Evolutionary conservation across 2,888 invertebrate species (phyloP).

Genomic region (Lepas anatifera): DNA sequence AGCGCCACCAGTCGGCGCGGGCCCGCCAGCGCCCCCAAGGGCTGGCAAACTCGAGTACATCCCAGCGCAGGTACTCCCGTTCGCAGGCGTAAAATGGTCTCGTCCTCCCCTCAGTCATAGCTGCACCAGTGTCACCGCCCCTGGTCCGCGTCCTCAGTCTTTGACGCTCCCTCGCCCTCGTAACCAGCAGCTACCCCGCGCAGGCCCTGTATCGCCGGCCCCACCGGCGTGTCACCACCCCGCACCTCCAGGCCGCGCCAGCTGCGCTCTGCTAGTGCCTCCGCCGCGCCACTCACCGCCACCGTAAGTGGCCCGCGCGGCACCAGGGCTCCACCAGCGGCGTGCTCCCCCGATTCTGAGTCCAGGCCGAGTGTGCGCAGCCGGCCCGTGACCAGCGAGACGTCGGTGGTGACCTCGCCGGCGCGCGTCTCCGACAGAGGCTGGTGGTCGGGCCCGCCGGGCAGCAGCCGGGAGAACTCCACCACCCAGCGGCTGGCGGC

Average conservation of each 20-base stretch:
- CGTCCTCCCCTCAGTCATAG: no score
- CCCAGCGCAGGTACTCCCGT: no score
- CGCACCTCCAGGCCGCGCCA: constrained; percentile 82
- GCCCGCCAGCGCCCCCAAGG: no score
- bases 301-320: not conserved
- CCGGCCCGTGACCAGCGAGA: constrained; percentile 62
- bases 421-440: not conserved
- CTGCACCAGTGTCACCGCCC: no score
- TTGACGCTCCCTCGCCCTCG: constrained; percentile 27
- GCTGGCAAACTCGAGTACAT: no score
- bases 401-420: constrained; percentile 40
- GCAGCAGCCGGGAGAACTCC: constrained; percentile 61
- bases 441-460: constrained; percentile 37
- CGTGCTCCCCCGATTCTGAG: not conserved
- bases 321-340: not conserved
- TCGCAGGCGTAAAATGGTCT: no score
- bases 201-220: constrained; percentile 54
- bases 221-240: constrained; percentile 57
- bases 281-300: not conserved
- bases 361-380: constrained; percentile 39
- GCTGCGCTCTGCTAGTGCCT: not conserved
- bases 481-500: constrained; percentile 45
- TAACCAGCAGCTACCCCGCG: constrained; percentile 54
- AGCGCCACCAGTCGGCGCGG: no score
- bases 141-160: no score